phyloP scores from a whole-genome alignment of 2,797 vertebrate genomes.

The Rhabdophis nuchalis region DNA sequence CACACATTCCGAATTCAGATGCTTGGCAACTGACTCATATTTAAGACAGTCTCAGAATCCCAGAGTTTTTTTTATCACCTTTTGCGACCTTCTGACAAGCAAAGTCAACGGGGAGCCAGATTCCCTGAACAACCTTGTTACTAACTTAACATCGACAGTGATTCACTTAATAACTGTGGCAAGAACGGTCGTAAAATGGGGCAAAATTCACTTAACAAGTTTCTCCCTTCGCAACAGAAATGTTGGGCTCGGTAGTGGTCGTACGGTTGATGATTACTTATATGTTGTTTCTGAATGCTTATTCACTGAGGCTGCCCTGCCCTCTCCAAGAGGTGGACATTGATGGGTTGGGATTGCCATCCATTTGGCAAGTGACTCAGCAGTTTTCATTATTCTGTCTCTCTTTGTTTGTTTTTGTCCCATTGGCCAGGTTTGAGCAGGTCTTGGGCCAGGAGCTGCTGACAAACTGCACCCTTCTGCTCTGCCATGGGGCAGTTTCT shows the following conservation, averaged over 20 bases:
- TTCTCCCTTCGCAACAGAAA: not conserved
- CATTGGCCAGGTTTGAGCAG: slow-evolving; percentile 79
- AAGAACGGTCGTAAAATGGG: too few relatives aligned
- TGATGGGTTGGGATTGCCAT: not conserved
- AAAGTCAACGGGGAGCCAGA: not conserved
- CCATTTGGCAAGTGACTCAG: not conserved
- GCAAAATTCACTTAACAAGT: not conserved
- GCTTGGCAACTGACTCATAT: not conserved
- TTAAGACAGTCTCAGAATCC: not conserved
- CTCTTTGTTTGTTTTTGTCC: not conserved
- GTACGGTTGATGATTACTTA: not conserved
- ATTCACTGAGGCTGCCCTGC: not conserved
- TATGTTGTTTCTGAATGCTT: not conserved
- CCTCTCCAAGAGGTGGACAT: not conserved
- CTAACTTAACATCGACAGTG: too few relatives aligned
- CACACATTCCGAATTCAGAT: not conserved
- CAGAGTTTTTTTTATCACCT: not conserved
- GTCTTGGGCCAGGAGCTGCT: slow-evolving; percentile 86
- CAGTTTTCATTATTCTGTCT: not conserved
- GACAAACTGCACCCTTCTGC: slow-evolving; percentile 87
- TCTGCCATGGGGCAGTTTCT: slow-evolving; percentile 80
- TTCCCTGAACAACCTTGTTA: not conserved
- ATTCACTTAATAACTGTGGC: not conserved
- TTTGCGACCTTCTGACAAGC: not conserved
- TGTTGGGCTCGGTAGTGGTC: not conserved